A percentile compares a stretch with the other conserved stretches of the same genome.
These are phyloP conservation scores for Atherinomorus stipes DNA, from an alignment of 2,113 vertebrate species.

Conservation along the genomic window DNA sequence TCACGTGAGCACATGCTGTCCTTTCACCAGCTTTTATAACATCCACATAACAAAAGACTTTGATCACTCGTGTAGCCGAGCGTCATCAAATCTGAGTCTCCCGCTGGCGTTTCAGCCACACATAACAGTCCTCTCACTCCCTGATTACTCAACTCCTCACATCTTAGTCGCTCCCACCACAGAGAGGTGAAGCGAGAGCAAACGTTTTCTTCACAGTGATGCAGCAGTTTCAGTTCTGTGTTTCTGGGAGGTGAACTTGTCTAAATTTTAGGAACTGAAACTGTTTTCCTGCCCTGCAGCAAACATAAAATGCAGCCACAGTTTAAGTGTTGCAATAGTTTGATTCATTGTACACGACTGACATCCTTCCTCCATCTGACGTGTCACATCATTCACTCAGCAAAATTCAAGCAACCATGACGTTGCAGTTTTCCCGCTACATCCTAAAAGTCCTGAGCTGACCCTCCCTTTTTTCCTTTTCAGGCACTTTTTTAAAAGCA, in stretches of 20 bases:
- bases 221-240: constrained; percentile 11
- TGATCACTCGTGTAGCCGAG: not conserved
- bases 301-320: not conserved
- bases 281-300: not conserved
- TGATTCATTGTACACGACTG: not conserved
- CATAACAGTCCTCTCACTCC: not conserved
- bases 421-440: not conserved
- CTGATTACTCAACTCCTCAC: not conserved
- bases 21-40: constrained; percentile 4
- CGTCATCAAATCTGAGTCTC: not conserved
- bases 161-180: not conserved
- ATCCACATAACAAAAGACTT: not conserved
- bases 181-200: too few relatives aligned
- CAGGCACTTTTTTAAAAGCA: too few relatives aligned
- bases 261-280: constrained; percentile 25
- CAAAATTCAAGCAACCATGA: not conserved
- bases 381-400: not conserved
- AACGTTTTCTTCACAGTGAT: not conserved
- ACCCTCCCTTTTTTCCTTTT: too few relatives aligned
- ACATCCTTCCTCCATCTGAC: not conserved
- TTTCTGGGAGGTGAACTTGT: not conserved
- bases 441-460: too few relatives aligned
- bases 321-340: not conserved
- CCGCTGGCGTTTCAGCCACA: too few relatives aligned
- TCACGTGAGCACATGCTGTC: not conserved